Evolutionary conservation across 1,140 invertebrate species (phyloP), one percentile per base, ranked within the genome.

Genomic region (Chelonus insularis): DNA sequence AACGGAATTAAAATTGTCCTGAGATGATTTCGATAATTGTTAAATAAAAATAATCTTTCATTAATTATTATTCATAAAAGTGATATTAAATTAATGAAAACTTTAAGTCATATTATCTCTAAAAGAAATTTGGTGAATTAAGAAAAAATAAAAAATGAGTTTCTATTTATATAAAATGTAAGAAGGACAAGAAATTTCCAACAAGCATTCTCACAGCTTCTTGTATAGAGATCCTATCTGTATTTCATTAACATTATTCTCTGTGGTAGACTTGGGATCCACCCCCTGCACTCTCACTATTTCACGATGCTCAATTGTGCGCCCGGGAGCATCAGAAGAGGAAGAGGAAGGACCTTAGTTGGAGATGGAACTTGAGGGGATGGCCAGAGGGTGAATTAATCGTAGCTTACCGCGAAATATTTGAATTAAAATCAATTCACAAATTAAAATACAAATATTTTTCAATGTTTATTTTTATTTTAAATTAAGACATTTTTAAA

Each of bases 231-330:
- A 81, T 80, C 57, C 65, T 80, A 80, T 80, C 79, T 80, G 76
- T 80, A 81, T 81, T 80, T 80, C 78, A 81, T 81, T 80, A 81
- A 80, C 79, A 81, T 81, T 81, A 81, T 81, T 79, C 78, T 81
- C 74, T 64, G 70, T 64, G 72, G 71, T 72, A 74, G 73, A 75
- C 71, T 74, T 66, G 57, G 56, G 48, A 60, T 43, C 57, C 62
- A 62, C 59, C 62, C 59, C 57, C 60, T 39, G 52, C 62, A 60
- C 51, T 55, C 25, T 29, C 58, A 32, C 39, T 21, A 6, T 54
- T 58, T 14, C 39, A 51, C 61, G 16, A 58, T 29, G 52, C 63
- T 64, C 68, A 65, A 70, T 70, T 68, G 68, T 67, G 65, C 66
- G 62, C 63, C 65, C 45, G 45, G 61, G 56, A 64, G 58, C 66